Evolutionary conservation across 2,888 invertebrate genomes (phyloP), one percentile per base, ranked within the genome.

Genomic region (Cartodere bifasciata): DNA sequence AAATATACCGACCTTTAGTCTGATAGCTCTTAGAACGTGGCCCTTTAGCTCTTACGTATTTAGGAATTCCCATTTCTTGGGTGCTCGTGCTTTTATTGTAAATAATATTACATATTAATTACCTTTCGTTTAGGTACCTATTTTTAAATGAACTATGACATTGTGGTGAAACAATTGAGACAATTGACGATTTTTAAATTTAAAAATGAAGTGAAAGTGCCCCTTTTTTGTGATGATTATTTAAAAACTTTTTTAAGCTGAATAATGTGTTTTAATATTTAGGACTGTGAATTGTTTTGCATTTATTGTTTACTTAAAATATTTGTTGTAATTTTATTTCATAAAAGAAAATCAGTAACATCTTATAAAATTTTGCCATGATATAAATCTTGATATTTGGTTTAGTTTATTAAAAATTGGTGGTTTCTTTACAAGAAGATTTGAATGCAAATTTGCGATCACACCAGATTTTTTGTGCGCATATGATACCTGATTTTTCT

Each of bases 1-100:
- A 84, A 62, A 82, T 84, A 36, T 71, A 70, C 53, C 65, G 68
- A 26, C 65, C 68, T 39, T 48, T 70, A 55, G 78, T 78, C 71
- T 80, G 78, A 79, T 79, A 73, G 72, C 75, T 72, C 62, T 67
- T 74, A 44, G 69, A 71, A 58, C 67, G 71, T 63, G 75, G 74
- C 64, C 72, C 70, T 53, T 66, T 72, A 61, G 69, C 72, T 63
- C 68, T 71, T 55, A 70, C 72, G 52, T 72, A 71, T 45, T 66
- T 73, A 53, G 71, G 68, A 58, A 70, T 60, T 41, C 61, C 61
- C 37, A 39, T 60, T 37, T 54, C 56, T 42, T 60, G 60, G 60
- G 57, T 58, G 49, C 52, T 54, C 48, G 56, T 60, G 42, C 50
- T 61, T 40, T 60, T 60, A 43, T 47, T 58, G 54, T 60, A 57